Evolutionary conservation across 2,888 invertebrate species (phyloP).

Genomic region (Scaeva pyrastri): DNA sequence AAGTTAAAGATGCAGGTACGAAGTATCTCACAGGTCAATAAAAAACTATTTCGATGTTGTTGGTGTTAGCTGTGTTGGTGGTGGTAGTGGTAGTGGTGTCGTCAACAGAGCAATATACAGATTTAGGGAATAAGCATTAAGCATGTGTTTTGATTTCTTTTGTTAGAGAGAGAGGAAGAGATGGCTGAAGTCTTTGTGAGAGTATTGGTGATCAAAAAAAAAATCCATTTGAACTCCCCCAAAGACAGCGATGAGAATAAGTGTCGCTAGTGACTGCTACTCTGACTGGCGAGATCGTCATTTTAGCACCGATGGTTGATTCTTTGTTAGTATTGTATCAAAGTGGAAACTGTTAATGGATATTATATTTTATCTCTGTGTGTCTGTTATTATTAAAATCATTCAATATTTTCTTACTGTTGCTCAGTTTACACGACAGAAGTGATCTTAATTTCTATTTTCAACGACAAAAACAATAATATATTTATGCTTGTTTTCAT

Average conservation of each 20-base stretch:
- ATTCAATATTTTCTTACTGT: conserved; percentile 57
- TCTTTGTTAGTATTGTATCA: conserved; percentile 64
- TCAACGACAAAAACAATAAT: conserved; percentile 20
- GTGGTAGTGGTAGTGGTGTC: not conserved
- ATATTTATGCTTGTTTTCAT: not conserved
- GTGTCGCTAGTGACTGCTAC: conserved; percentile 56
- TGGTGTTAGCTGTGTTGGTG: no score
- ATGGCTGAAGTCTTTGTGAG: no score
- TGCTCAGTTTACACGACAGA: conserved; percentile 23
- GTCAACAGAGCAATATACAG: not conserved
- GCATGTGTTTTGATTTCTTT: conserved; percentile 27
- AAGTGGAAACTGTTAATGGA: conserved; percentile 66
- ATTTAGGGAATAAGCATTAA: conserved; percentile 7
- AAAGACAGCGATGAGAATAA: conserved; percentile 48
- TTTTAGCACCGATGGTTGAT: conserved; percentile 33
- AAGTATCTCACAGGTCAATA: conserved; percentile 6
- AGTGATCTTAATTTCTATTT: conserved; percentile 23
- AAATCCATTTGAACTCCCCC: not conserved
- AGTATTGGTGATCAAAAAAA: conserved; percentile 40
- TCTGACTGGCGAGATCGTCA: conserved; percentile 39
- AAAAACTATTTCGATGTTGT: not conserved
- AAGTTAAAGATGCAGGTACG: not conserved
- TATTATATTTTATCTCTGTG: conserved; percentile 40
- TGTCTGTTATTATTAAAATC: conserved; percentile 51
- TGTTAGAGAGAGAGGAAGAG: conserved; percentile 16